These are phyloP conservation scores for fruit fly (Drosophila melanogaster) DNA, from an alignment of 1,140 invertebrate genomes.

Conservation along the genomic window DNA sequence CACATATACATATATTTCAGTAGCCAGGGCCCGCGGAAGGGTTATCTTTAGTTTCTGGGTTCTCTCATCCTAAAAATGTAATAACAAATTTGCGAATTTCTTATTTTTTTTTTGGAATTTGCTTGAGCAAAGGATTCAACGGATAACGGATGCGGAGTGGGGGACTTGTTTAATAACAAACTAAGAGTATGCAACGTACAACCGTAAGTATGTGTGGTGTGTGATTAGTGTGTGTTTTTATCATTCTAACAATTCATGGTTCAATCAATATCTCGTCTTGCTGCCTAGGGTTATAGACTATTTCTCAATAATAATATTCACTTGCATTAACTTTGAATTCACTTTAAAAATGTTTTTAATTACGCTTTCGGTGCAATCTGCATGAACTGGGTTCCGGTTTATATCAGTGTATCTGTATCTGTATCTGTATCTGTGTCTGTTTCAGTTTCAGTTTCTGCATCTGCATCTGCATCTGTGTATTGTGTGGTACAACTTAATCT, in stretches of 20 bases:
- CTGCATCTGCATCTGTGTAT: conserved; percentile 24
- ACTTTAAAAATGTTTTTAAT: conserved; percentile 57
- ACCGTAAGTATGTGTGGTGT: conserved; percentile 70
- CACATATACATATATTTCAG: conserved; percentile 14
- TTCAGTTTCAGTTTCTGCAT: conserved; percentile 17
- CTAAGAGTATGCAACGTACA: conserved; percentile 66
- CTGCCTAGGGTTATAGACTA: conserved; percentile 42
- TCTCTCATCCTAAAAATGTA: conserved; percentile 53
- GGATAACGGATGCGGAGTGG: conserved; percentile 6
- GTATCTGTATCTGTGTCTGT: conserved; percentile 21
- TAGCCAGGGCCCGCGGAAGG: conserved; percentile 37
- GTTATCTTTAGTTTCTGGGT: background rate
- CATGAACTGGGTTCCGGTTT: conserved; percentile 36
- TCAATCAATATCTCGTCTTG: conserved; percentile 44
- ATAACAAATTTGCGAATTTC: conserved; percentile 42
- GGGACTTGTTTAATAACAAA: conserved; percentile 38
- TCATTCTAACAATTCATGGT: conserved; percentile 48
- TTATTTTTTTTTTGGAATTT: conserved; percentile 45
- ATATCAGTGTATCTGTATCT: conserved; percentile 6
- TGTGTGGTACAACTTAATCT: conserved; percentile 69
- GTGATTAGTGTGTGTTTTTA: conserved; percentile 33
- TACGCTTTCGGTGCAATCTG: conserved; percentile 49
- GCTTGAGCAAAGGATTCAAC: conserved; percentile 48
- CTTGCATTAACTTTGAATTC: conserved; percentile 55
- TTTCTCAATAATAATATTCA: conserved; percentile 62